Evolutionary conservation across 1,140 invertebrate species (phyloP).

Genomic region (Drosophila kepulauana): DNA sequence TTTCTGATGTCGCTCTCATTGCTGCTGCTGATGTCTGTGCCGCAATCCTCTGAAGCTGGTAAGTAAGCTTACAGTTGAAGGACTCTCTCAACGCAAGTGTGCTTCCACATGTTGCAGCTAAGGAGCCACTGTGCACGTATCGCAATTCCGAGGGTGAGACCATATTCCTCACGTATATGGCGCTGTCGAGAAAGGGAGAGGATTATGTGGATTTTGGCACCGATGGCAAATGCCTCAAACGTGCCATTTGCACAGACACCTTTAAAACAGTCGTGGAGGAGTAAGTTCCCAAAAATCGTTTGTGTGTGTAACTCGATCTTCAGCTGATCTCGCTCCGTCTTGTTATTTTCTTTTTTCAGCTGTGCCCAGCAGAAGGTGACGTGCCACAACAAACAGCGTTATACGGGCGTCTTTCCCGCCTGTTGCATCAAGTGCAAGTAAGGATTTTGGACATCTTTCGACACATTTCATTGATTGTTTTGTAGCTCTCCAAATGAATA

Average conservation of each 20-base stretch:
- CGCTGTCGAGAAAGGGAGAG: slow-evolving; percentile 64
- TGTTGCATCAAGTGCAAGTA: slow-evolving; percentile 76
- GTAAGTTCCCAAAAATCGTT: slow-evolving; percentile 48
- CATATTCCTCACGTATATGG: slow-evolving; percentile 76
- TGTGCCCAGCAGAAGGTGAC: slow-evolving; percentile 66
- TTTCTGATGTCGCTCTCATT: slow-evolving; percentile 12
- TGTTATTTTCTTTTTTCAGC: slow-evolving; percentile 35
- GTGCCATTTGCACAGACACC: slow-evolving; percentile 71
- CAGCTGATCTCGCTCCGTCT: too few species aligned
- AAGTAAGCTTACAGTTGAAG: neutral
- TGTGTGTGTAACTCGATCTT: too few species aligned
- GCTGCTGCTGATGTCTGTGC: neutral
- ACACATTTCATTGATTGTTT: too few species aligned
- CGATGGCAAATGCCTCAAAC: slow-evolving; percentile 75
- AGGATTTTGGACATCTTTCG: neutral
- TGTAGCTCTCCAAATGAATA: slow-evolving; percentile 7
- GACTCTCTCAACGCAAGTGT: too few species aligned
- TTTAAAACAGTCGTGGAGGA: slow-evolving; percentile 74
- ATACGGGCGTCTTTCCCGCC: slow-evolving; percentile 74
- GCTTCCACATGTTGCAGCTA: slow-evolving; percentile 27
- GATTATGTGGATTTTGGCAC: slow-evolving; percentile 80
- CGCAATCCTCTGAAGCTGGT: slow-evolving; percentile 38
- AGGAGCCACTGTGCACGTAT: slow-evolving; percentile 72
- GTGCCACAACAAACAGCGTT: slow-evolving; percentile 72
- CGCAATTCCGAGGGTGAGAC: slow-evolving; percentile 73